Conservation (phyloP, 2,797 vertebrate genomes). For the Xenops minutus region DNA sequence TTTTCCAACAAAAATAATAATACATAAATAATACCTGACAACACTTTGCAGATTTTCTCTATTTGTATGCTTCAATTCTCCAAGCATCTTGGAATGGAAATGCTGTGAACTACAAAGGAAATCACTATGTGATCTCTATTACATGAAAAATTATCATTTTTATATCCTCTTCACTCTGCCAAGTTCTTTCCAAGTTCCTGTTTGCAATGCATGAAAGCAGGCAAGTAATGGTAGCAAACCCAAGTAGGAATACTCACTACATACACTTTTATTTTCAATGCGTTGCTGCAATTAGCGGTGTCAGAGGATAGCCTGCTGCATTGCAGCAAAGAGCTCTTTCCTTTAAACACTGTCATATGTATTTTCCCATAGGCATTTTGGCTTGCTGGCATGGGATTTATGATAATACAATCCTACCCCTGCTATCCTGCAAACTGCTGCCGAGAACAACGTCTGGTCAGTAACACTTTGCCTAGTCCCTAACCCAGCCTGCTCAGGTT, state of each 20-base stretch:
- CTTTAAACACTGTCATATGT: background rate
- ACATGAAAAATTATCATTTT: constrained; percentile 67
- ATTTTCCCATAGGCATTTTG: constrained; percentile 32
- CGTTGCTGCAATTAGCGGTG: constrained; percentile 52
- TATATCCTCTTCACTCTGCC: constrained; percentile 51
- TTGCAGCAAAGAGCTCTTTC: background rate
- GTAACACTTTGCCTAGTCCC: background rate
- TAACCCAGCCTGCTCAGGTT: background rate
- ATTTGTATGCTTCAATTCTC: constrained; percentile 69
- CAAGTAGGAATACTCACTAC: constrained; percentile 48
- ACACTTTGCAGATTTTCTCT: constrained; percentile 55
- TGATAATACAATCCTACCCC: background rate
- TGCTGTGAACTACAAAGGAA: constrained; percentile 68
- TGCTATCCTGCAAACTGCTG: background rate
- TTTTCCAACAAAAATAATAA: constrained; percentile 75
- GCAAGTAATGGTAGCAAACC: constrained; percentile 39
- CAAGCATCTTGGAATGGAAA: constrained; percentile 47
- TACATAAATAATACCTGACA: constrained; percentile 76
- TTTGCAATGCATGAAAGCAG: constrained; percentile 56
- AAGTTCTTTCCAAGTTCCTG: constrained; percentile 49
- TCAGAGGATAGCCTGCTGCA: constrained; percentile 53
- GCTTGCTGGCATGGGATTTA: constrained; percentile 12
- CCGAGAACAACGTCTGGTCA: background rate
- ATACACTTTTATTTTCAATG: background rate
- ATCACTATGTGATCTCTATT: constrained; percentile 54